Conservation (phyloP, 2,888 invertebrate species). For the Crepidodera aurea region DNA sequence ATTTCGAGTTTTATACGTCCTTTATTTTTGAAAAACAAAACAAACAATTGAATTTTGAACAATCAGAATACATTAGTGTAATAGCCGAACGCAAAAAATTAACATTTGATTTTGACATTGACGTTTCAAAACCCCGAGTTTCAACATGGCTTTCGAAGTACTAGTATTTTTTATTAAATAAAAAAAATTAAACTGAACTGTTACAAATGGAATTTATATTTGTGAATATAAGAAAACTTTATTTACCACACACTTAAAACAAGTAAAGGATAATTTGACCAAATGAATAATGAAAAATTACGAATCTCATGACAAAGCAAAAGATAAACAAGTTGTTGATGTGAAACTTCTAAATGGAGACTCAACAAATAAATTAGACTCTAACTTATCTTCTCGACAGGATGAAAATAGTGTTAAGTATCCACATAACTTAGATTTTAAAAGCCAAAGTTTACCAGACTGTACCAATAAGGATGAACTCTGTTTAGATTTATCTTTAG, state of each 20-base stretch:
- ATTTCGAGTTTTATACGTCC: too few relatives aligned
- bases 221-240: background rate
- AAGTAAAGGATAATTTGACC: conserved; percentile 4
- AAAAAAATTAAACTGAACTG: background rate
- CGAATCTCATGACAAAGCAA: conserved; percentile 30
- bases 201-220: background rate
- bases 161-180: background rate
- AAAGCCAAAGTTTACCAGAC: conserved; percentile 61
- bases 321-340: conserved; percentile 27
- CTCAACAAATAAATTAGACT: conserved; percentile 20
- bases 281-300: conserved; percentile 42
- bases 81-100: too few relatives aligned
- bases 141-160: background rate
- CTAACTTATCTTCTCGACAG: conserved; percentile 29
- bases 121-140: background rate
- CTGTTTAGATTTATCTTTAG: background rate
- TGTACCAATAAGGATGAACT: conserved; percentile 51
- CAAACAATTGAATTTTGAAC: too few relatives aligned
- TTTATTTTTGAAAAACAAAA: too few relatives aligned
- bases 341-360: conserved; percentile 24
- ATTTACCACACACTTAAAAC: background rate
- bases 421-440: conserved; percentile 45
- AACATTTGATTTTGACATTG: background rate
- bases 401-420: conserved; percentile 3
- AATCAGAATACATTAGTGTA: too few relatives aligned